Percentiles rank a stretch among this genome's conserved stretches.
phyloP scores from a whole-genome alignment of 2,797 vertebrate genomes.

The Acridotheres tristis region DNA sequence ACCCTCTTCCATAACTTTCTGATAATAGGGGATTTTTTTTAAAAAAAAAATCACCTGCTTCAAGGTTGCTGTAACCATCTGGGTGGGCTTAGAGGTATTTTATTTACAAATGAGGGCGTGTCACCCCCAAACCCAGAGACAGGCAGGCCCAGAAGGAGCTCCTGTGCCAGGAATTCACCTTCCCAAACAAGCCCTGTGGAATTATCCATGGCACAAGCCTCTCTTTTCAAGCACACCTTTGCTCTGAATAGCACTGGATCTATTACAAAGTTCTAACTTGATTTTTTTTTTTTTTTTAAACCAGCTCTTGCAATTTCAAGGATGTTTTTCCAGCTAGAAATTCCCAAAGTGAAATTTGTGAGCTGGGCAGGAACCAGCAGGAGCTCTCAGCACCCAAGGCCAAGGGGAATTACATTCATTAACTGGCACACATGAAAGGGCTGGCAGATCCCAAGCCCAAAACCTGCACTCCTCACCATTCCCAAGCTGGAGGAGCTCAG shows the following conservation, averaged over 20 bases:
- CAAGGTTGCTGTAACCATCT: background rate
- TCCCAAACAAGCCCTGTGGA: accelerated
- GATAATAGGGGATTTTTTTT: accelerated
- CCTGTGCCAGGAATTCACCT: accelerated
- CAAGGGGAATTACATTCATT: background rate
- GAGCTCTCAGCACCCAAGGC: background rate
- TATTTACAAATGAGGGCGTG: background rate
- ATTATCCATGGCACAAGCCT: accelerated
- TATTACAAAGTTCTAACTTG: no score
- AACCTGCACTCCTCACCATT: background rate
- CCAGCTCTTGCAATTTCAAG: background rate
- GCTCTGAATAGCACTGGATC: background rate
- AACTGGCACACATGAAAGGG: background rate
- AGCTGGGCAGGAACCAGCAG: background rate
- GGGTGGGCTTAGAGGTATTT: background rate
- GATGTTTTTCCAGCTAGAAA: background rate
- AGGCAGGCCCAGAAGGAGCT: accelerated
- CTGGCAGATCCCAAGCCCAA: background rate
- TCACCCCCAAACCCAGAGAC: no score
- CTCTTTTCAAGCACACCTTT: background rate
- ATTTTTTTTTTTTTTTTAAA: background rate
- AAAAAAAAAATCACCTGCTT: background rate
- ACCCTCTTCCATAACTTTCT: background rate
- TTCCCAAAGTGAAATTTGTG: background rate
- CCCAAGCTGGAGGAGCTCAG: background rate